phyloP scores from a whole-genome alignment of 2,797 vertebrate species.

The Echiichthys vipera region DNA sequence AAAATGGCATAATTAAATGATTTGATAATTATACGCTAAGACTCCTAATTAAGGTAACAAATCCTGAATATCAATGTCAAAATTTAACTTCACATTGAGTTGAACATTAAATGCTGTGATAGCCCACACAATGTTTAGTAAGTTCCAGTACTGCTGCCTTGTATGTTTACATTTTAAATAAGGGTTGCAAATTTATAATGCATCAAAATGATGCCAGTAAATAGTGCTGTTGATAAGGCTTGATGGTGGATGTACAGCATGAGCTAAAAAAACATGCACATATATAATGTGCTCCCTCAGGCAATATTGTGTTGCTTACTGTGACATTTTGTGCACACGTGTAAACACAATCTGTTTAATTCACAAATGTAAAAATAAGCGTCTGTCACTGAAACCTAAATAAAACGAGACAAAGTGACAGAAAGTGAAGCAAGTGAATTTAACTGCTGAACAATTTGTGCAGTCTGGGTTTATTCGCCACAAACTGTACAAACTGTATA shows the following conservation, averaged over 20 bases:
- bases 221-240: not conserved
- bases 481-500: too few species aligned
- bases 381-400: too few species aligned
- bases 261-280: not conserved
- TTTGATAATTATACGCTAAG: slow-evolving; percentile 41
- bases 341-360: not conserved
- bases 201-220: not conserved
- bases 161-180: slow-evolving; percentile 11
- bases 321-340: not conserved
- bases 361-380: too few species aligned
- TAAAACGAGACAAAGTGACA: too few species aligned
- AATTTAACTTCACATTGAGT: not conserved
- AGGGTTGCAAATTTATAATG: not conserved
- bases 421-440: too few species aligned
- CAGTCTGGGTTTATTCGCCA: too few species aligned
- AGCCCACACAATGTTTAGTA: not conserved
- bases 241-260: not conserved
- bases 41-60: slow-evolving; percentile 33
- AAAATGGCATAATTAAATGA: slow-evolving; percentile 25
- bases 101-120: slow-evolving; percentile 12
- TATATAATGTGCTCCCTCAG: not conserved
- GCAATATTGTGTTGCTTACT: not conserved
- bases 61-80: slow-evolving; percentile 29
- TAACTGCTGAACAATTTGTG: too few species aligned
- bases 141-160: not conserved